Evolutionary conservation across 2,113 vertebrate species (phyloP).

Genomic region (Corythornis madagascariensis): DNA sequence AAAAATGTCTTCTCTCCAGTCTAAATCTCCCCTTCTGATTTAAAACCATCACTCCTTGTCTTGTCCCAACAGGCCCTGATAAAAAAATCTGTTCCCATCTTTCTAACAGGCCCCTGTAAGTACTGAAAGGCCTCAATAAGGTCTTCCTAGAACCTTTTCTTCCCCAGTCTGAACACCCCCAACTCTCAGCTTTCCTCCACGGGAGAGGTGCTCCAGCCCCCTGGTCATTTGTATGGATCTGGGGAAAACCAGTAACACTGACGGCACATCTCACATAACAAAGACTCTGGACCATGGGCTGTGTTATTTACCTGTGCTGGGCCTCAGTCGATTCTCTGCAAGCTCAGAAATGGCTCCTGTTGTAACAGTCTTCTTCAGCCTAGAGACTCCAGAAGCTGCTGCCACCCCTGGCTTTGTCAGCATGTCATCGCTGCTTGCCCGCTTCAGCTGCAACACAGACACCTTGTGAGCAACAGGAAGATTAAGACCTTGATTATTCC

Average conservation of each 20-base stretch:
- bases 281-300: accelerated
- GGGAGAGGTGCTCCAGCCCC: not conserved
- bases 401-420: constrained; percentile 83
- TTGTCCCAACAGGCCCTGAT: not conserved
- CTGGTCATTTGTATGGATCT: not conserved
- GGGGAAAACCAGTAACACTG: not conserved
- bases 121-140: not conserved
- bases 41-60: not conserved
- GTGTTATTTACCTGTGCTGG: constrained; percentile 76
- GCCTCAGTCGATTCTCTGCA: constrained; percentile 81
- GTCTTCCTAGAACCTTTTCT: not conserved
- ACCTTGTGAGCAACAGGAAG: not conserved
- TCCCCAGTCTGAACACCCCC: not conserved
- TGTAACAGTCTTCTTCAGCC: constrained; percentile 91
- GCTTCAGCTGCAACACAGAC: constrained; percentile 82
- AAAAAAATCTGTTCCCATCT: not conserved
- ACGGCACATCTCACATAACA: not conserved
- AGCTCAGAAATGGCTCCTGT: constrained; percentile 91
- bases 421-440: constrained; percentile 93
- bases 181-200: not conserved
- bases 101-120: not conserved
- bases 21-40: not conserved
- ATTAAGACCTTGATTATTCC: not conserved
- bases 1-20: not conserved
- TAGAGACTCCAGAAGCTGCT: constrained; percentile 64